Base-by-base conservation (phyloP, 2,797 vertebrate genomes). In the Astyanax mexicanus region DNA sequence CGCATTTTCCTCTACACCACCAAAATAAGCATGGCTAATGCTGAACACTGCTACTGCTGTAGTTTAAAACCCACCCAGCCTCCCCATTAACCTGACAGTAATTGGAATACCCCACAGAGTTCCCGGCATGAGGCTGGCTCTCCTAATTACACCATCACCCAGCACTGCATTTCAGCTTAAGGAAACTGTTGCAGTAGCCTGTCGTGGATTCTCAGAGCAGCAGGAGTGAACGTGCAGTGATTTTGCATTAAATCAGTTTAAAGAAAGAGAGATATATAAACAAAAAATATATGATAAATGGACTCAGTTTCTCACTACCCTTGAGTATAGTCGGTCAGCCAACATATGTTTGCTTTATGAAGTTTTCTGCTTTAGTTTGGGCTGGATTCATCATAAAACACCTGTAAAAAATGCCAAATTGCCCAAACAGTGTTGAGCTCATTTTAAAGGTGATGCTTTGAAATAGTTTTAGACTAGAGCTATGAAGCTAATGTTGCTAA, bases 101-200 rank as follows among this genome's bases (percentile, higher is more conserved):
- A 93, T 92, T 90, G 90, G 82, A 93, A 92, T 88, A 91, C 86
- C 90, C 84, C 86, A 86, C 88, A 89, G 86, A 86, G 78, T 90
- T 84, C 75, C 90, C 85, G 93, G 88, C 91, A 88, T 83, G 88
- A 88, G 84, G 86, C 81, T 91, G 80, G 85, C 83, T 82, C 82
- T 77, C 88, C 89, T 92, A 86, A 90, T 86, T 62, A 85, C 81
- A 91, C 52, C 25, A 55, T 92, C 91, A 91, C 76, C 45, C 10
- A n/a, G n/a, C n/a, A 69, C 69, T 67, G 12, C 38, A 42, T 61
- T 66, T 15, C 75, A 66, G 81, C 51, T 68, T 69, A 4, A 60
- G 86, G 80, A 75, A 68, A 32, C 87, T 88, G 86, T 89, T 88
- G 86, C 83, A 82, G 13, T 19, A 6, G 10, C 21, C n/a, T n/a